Conservation (phyloP, 2,797 vertebrate species). For the Champsocephalus gunnari region DNA sequence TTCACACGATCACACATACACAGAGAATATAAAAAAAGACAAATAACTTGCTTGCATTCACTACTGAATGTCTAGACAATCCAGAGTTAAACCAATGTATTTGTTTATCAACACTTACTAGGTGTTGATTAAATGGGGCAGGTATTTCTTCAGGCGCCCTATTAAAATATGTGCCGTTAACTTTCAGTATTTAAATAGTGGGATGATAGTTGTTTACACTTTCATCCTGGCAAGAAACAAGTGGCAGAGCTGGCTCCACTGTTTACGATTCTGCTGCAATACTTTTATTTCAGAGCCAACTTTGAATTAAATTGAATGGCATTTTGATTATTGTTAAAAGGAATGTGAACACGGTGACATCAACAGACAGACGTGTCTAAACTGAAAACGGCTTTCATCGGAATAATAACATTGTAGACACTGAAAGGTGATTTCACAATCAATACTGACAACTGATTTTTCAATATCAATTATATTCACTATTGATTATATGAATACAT, state of each 20-base stretch:
- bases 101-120: conserved; percentile 23
- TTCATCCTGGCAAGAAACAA: conserved; percentile 43
- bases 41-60: neutral
- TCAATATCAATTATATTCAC: neutral
- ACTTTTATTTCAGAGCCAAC: conserved; percentile 24
- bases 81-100: neutral
- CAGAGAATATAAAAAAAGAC: neutral
- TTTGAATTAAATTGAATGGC: conserved; percentile 19
- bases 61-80: conserved; percentile 21
- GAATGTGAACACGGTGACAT: conserved; percentile 22
- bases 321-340: conserved; percentile 23
- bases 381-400: conserved; percentile 28
- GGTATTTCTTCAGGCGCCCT: conserved; percentile 35
- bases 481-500: too few species aligned
- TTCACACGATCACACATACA: neutral
- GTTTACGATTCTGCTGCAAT: neutral
- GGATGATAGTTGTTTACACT: conserved; percentile 55
- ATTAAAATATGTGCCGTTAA: conserved; percentile 23
- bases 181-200: conserved; percentile 32
- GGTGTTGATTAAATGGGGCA: conserved; percentile 23
- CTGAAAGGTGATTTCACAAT: conserved; percentile 20
- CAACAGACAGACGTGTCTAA: conserved; percentile 16
- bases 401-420: conserved; percentile 13
- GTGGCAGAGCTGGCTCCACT: conserved; percentile 11
- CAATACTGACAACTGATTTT: neutral